These are phyloP conservation scores for Diloba caeruleocephala DNA, from an alignment of 2,888 invertebrate genomes.

Conservation along the genomic window DNA sequence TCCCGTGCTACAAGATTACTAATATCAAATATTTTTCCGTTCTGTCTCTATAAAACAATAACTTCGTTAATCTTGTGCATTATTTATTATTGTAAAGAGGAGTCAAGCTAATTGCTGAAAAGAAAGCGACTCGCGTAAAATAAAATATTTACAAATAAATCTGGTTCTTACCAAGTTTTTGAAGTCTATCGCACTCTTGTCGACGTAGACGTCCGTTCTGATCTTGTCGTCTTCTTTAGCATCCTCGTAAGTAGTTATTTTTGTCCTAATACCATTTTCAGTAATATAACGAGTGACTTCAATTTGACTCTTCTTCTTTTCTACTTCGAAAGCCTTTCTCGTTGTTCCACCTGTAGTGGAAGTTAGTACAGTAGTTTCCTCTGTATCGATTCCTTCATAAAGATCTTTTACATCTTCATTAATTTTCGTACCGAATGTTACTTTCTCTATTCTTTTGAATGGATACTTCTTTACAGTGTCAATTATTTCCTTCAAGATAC, in stretches of 20 bases:
- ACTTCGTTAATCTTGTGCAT: no score
- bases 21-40: slow-evolving; percentile 5
- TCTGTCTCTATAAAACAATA: slow-evolving; percentile 10
- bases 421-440: slow-evolving; percentile 88
- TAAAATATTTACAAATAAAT: background rate
- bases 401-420: slow-evolving; percentile 90
- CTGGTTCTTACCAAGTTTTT: slow-evolving; percentile 86
- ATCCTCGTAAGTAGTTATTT: slow-evolving; percentile 86
- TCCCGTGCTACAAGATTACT: slow-evolving; percentile 3
- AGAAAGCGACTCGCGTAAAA: no score
- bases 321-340: slow-evolving; percentile 83
- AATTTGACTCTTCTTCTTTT: slow-evolving; percentile 84
- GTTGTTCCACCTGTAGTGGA: slow-evolving; percentile 77
- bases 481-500: slow-evolving; percentile 83
- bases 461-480: slow-evolving; percentile 86
- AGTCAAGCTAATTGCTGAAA: no score
- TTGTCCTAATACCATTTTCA: slow-evolving; percentile 84
- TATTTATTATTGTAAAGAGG: no score
- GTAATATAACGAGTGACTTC: slow-evolving; percentile 86
- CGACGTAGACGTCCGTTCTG: slow-evolving; percentile 86
- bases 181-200: slow-evolving; percentile 86
- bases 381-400: slow-evolving; percentile 82
- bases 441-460: slow-evolving; percentile 85
- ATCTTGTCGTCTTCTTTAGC: slow-evolving; percentile 86
- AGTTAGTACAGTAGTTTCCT: slow-evolving; percentile 77